Base-by-base conservation (phyloP, 1,140 invertebrate species). In the Zaprionus gabonicus region DNA sequence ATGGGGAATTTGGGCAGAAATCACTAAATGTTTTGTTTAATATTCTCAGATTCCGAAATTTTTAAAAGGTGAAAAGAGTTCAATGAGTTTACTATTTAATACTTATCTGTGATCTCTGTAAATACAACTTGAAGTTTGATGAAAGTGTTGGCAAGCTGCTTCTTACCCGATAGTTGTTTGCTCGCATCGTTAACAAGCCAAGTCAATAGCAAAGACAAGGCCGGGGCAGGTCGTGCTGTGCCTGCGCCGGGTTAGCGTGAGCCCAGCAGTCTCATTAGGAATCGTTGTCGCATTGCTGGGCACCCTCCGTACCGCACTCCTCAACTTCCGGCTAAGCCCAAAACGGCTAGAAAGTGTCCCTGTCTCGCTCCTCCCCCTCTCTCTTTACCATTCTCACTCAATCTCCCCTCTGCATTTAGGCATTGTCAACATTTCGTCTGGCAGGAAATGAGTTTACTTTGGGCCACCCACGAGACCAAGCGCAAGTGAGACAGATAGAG, bases 361-460 rank as follows among this genome's bases (percentile, higher is more conserved):
- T 41, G 10, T 58, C 9, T 4, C 27, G 34, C 15, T 12, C 3
- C 23, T n/a, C 6, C 7, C 55, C 12, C 4, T 2, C 55, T 5
- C 7, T 5, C 55, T 5, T 1, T 5, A n/a, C 15, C 23, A 5
- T 25, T n/a, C 25, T 55, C 25, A 25, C 5, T 23, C 7, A 15
- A 55, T 1, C 23, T 15, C 23, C 23, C 53, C 36, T 34, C 49
- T 36, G 68, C 38, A 28, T 66, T 70, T 76, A 55, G 58, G 70
- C 78, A 90, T 71, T 88, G 84, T 90, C 85, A 88, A 90, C 84
- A 88, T 73, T 88, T 79, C 81, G 79, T 78, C 69, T 80, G 81
- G 68, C 79, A 86, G 86, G 86, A 90, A 85, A 85, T 90, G 86
- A 90, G 88, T 90, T 90, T 91, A 80, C 86, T 85, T 80, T 77